Conservation (phyloP, 2,797 vertebrate species). For the Lagocephalus sceleratus region DNA sequence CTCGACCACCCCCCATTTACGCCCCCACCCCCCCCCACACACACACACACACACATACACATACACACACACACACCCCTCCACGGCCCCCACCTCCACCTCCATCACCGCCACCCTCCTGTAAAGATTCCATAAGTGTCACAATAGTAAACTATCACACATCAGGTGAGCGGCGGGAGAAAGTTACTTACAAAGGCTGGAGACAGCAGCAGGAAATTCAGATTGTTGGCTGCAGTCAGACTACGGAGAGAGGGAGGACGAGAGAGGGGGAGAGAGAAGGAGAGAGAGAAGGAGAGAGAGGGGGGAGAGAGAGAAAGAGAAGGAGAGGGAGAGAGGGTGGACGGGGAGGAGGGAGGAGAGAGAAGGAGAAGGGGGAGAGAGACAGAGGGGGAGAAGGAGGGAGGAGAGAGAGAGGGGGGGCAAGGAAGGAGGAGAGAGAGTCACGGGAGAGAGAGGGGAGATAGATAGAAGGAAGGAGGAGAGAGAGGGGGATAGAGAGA, state of each 20-base stretch:
- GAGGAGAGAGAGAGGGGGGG: too few species aligned
- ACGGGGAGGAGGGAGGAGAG: too few species aligned
- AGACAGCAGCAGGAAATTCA: conserved; percentile 88
- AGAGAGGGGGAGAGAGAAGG: conserved; percentile 67
- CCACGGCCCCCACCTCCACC: not conserved
- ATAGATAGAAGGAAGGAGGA: too few species aligned
- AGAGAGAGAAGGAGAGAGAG: conserved; percentile 39
- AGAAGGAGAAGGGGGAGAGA: conserved; percentile 13
- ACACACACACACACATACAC: not conserved
- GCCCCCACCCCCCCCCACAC: not conserved
- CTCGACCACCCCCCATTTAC: not conserved
- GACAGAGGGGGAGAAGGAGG: not conserved
- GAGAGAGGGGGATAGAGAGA: too few species aligned
- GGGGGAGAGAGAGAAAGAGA: too few species aligned
- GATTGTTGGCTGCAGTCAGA: conserved; percentile 92
- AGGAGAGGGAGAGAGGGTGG: too few species aligned
- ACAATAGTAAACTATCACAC: not conserved
- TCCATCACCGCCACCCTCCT: too few species aligned
- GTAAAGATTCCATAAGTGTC: conserved; percentile 3
- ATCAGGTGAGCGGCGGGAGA: conserved; percentile 61
- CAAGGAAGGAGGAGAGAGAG: too few species aligned
- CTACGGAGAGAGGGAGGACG: conserved; percentile 85
- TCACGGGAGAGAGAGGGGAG: too few species aligned
- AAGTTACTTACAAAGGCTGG: conserved; percentile 96
- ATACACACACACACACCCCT: not conserved